Base-by-base conservation (phyloP, 2,113 vertebrate genomes). In the Podarcis muralis region DNA sequence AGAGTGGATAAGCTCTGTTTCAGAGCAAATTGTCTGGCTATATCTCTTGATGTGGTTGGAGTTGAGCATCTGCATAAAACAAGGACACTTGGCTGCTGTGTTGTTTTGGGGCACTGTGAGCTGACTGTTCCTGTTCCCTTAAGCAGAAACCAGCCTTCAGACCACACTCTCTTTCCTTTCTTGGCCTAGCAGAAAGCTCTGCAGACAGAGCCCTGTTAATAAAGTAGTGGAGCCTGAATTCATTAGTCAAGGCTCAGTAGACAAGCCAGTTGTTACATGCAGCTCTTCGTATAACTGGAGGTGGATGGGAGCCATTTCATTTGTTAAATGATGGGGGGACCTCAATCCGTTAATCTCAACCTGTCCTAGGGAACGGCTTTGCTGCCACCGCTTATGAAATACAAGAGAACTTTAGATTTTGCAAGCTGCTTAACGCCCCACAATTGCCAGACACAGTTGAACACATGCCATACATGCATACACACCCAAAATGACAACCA, bases 401-500 rank as follows among this genome's bases (percentile, higher is more conserved):
- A 40, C 37, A 59, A 66, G 53, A 43, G 43, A 80, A 87, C 2
- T 11, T 69, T 81, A 13, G 4, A 27, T 79, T 23, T 57, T 43
- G 25, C 40, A 72, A 9, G 30, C 6, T 27, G 37, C 81, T 62
- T 48, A 77, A 89, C 84, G 53, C 32, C 75, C 62, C 91, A 8
- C 37, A 79, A 88, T 75, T 90, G 72, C 8, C 84, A 90, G 22
- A 25, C 40, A 79, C 1, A 62, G 66, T 79, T 91, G 48, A 86
- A 86, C 37, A 48, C 35, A 57, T 81, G 62, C 87, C 27, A 48
- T 27, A 30, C 13, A 69, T 30, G 72, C 72, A 27, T 37, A 53
- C 71, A 68, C 62, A 79, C 72, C 25, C 71, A 59, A 92, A 85
- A 83, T 85, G n/a, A 71, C 18, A 94, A 96, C 95, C 57, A 88